phyloP scores from a whole-genome alignment of 2,888 invertebrate genomes.

The Matsumyia berberina region DNA sequence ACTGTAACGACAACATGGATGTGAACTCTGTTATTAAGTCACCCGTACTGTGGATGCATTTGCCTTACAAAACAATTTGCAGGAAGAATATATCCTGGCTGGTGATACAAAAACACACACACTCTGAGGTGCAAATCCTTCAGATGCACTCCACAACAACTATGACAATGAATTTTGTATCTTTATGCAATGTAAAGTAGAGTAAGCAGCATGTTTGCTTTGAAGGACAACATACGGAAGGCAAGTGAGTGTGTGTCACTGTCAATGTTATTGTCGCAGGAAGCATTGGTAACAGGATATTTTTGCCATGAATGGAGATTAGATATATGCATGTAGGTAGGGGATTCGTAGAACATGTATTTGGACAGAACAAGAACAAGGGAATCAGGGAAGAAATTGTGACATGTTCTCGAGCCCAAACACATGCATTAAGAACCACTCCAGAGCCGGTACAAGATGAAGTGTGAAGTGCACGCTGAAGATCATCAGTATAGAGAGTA shows the following conservation, averaged over 20 bases:
- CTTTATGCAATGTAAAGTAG: constrained; percentile 29
- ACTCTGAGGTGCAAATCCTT: constrained; percentile 25
- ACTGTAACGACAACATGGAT: constrained; percentile 56
- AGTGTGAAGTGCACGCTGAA: constrained; percentile 14
- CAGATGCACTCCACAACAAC: constrained; percentile 49
- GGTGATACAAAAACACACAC: neutral
- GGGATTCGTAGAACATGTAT: too few species aligned
- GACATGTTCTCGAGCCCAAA: constrained; percentile 9
- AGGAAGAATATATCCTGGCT: neutral
- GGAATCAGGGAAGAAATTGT: constrained; percentile 18
- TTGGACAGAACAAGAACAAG: neutral
- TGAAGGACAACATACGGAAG: constrained; percentile 50
- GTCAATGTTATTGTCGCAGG: constrained; percentile 43
- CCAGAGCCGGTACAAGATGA: neutral
- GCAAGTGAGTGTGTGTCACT: constrained; percentile 44
- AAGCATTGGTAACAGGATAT: constrained; percentile 49
- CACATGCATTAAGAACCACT: constrained; percentile 5
- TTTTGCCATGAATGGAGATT: constrained; percentile 31
- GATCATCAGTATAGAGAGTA: constrained; percentile 2
- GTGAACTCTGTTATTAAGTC: constrained; percentile 46
- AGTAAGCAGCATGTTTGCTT: constrained; percentile 45
- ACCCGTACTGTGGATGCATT: neutral
- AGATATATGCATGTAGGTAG: neutral
- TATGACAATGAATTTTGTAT: constrained; percentile 65
- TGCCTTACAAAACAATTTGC: constrained; percentile 5